A percentile compares a stretch with the other conserved stretches of the same genome.
Evolutionary conservation across 2,797 vertebrate genomes (phyloP).

Genomic region (Coccyzus lansbergi): DNA sequence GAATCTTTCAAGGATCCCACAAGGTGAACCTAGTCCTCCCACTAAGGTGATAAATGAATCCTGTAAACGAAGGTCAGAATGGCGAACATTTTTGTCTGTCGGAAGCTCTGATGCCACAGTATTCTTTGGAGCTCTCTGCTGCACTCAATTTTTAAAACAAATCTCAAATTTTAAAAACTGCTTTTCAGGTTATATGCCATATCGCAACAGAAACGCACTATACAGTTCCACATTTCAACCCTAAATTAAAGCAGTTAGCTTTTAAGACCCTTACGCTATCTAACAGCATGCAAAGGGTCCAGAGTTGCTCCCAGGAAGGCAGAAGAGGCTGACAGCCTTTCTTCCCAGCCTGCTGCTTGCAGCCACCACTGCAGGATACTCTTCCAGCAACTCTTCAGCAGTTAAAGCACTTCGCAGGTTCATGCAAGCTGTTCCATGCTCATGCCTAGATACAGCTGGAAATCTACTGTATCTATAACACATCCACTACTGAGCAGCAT

Average conservation of each 20-base stretch:
- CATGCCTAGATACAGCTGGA: background rate
- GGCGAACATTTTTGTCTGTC: background rate
- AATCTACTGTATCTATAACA: background rate
- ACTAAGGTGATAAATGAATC: background rate
- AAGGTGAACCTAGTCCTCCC: background rate
- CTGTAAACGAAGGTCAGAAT: background rate
- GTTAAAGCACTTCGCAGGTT: background rate
- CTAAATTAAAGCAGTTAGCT: background rate
- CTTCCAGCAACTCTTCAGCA: background rate
- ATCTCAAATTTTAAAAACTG: background rate
- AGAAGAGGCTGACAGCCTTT: background rate
- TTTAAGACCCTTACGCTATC: background rate
- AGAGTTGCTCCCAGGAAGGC: background rate
- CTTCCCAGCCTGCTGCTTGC: background rate
- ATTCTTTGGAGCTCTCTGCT: background rate
- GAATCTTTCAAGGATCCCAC: background rate
- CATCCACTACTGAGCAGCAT: rapidly evolving
- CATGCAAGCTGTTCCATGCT: background rate
- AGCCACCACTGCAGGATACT: background rate
- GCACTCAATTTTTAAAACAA: background rate
- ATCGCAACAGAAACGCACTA: background rate
- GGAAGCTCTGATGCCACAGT: background rate
- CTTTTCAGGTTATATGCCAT: background rate
- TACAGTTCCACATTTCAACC: background rate
- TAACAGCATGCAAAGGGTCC: background rate